Evolutionary conservation across 2,113 vertebrate genomes (phyloP).

Genomic region (Cricetomys ansorgei): DNA sequence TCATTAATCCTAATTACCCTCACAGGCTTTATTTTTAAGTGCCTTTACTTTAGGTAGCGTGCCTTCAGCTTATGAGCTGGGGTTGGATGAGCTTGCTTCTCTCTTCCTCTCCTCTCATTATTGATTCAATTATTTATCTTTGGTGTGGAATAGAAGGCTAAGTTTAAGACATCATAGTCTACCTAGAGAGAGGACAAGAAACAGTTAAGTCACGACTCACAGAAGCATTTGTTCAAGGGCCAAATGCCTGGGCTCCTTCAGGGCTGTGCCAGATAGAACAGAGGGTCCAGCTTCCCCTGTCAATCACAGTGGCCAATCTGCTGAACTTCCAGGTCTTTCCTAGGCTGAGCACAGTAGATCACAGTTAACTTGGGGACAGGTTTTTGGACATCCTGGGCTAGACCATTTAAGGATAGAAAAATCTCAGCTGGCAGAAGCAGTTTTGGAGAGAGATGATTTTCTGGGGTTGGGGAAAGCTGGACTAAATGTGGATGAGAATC

Average conservation of each 20-base stretch:
- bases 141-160: neutral
- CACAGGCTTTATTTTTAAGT: neutral
- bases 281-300: neutral
- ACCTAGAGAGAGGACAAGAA: neutral
- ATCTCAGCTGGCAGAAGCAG: constrained; percentile 55
- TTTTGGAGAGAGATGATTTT: constrained; percentile 55
- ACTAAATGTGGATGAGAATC: constrained; percentile 53
- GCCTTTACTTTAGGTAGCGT: neutral
- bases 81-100: neutral
- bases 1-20: neutral
- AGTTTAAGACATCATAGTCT: neutral
- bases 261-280: constrained; percentile 27
- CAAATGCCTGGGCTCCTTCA: constrained; percentile 6
- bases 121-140: constrained; percentile 18
- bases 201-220: constrained; percentile 9
- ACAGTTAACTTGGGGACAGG: constrained; percentile 48
- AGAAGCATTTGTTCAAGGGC: constrained; percentile 18
- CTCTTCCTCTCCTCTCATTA: neutral
- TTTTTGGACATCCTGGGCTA: constrained; percentile 62
- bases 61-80: neutral
- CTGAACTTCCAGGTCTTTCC: neutral
- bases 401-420: constrained; percentile 55
- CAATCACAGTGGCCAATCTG: neutral
- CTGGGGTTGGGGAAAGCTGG: constrained; percentile 15
- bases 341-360: constrained; percentile 1